Conservation (phyloP, 2,888 invertebrate species). For the Mythimna impura region DNA sequence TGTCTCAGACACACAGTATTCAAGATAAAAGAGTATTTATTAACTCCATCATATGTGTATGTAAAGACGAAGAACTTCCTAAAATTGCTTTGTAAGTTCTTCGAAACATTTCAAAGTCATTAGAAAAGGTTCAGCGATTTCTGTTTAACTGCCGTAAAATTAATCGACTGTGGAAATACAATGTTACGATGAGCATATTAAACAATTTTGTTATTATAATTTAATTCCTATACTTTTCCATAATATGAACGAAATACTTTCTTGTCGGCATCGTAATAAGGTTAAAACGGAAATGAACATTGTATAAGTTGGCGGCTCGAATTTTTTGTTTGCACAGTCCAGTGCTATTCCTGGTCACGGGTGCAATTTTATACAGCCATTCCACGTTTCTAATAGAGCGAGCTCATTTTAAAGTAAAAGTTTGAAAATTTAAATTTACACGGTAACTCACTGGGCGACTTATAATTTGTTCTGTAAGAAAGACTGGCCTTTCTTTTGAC, state of each 20-base stretch:
- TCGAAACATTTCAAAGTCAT: conserved; percentile 29
- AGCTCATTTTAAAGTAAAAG: conserved; percentile 78
- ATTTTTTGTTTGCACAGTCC: conserved; percentile 49
- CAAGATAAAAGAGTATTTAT: neutral
- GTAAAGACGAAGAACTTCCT: conserved; percentile 17
- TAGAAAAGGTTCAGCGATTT: conserved; percentile 46
- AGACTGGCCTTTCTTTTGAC: conserved; percentile 61
- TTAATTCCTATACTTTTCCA: conserved; percentile 17
- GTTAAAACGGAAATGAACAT: conserved; percentile 37
- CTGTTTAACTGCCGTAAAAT: conserved; percentile 48
- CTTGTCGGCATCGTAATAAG: conserved; percentile 18
- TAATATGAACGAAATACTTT: conserved; percentile 4
- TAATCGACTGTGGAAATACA: conserved; percentile 33
- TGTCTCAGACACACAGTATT: neutral
- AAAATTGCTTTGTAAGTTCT: conserved; percentile 14
- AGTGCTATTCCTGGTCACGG: conserved; percentile 42
- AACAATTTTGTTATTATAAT: conserved; percentile 10
- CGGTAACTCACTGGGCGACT: conserved; percentile 71
- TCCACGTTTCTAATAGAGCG: conserved; percentile 72
- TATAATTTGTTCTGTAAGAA: conserved; percentile 80
- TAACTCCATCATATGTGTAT: conserved; percentile 1
- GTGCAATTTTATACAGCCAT: conserved; percentile 65
- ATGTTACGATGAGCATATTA: conserved; percentile 14
- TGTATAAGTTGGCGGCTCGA: conserved; percentile 35
- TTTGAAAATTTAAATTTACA: conserved; percentile 79